These are phyloP conservation scores for Nothoprocta perdicaria DNA, from an alignment of 2,113 vertebrate genomes.

Conservation along the genomic window DNA sequence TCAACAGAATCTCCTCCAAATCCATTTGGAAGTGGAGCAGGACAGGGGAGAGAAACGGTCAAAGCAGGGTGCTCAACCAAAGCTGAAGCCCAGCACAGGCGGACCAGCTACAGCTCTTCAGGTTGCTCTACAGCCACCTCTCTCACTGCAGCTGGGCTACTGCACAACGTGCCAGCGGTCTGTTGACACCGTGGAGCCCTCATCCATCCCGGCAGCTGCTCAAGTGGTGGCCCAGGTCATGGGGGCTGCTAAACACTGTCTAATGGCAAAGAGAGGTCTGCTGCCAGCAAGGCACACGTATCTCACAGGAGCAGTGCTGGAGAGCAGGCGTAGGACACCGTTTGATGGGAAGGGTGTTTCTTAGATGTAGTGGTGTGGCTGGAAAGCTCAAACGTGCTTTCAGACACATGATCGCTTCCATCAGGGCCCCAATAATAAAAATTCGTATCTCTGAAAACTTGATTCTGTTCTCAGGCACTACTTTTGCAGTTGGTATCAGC, in stretches of 20 bases:
- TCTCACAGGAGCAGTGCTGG: not conserved
- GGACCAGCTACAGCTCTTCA: not conserved
- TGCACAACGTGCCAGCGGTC: accelerated
- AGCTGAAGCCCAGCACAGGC: not conserved
- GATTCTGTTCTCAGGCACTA: not conserved
- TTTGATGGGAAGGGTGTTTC: not conserved
- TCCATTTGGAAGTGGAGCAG: not conserved
- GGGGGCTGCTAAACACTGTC: not conserved
- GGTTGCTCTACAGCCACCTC: not conserved
- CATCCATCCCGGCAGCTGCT: not conserved
- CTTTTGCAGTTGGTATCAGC: accelerated
- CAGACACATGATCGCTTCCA: not conserved
- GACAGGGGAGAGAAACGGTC: not conserved
- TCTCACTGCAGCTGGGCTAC: accelerated
- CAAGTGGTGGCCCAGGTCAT: not conserved
- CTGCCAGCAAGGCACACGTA: not conserved
- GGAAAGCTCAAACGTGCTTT: not conserved
- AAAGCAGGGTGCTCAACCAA: not conserved
- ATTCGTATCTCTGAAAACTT: not conserved
- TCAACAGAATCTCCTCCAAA: not conserved
- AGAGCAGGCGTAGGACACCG: not conserved
- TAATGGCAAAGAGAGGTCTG: too few relatives aligned
- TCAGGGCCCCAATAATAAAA: accelerated
- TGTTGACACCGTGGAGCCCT: accelerated
- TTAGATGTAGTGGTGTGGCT: not conserved